Evolutionary conservation across 2,888 invertebrate genomes (phyloP), one percentile per base, ranked within the genome.

Genomic region (Lysandra coridon): DNA sequence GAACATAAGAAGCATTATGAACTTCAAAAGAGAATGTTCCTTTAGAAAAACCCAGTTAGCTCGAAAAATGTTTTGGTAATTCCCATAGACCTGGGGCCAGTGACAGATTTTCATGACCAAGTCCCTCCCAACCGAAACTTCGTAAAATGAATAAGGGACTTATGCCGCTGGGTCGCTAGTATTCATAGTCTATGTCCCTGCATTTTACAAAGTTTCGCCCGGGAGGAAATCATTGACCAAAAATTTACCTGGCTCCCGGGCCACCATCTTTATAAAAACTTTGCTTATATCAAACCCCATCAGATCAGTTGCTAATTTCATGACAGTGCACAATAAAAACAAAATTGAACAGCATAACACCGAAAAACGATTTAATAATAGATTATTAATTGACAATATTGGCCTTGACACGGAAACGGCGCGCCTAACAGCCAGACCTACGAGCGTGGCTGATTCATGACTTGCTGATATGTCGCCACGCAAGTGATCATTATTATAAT

Each of bases 371-470:
- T 76, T 76, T 76, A 76, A 76, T 57, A 76, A 76, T 57, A 76
- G 76, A 76, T 76, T 76, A 76, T 64, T 77, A 80, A 79, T 64
- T 62, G 80, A 78, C 78, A 78, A 80, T 79, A 64, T 60, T 73
- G 81, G 81, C 82, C 82, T 82, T 82, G 82, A 80, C 82, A 82
- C 80, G 80, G 79, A 82, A 81, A 81, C 77, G 73, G 40, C 75
- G 57, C 60, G 60, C 60, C 75, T 78, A 78, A 78, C 75, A 78
- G 79, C 30, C 64, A 80, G 82, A 80, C 79, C 78, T 80, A 79
- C 33, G 76, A 76, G 30, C 57, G 76, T 10, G 5, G 76, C 76
- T 76, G 57, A 76, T 76, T 76, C 76, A 76, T 76, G 53, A 44
- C 44, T 57, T 30, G 53, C 6, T 10, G 12, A 53, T 53, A 33